phyloP scores from a whole-genome alignment of 2,888 invertebrate genomes.

The Pyrochroa serraticornis region DNA sequence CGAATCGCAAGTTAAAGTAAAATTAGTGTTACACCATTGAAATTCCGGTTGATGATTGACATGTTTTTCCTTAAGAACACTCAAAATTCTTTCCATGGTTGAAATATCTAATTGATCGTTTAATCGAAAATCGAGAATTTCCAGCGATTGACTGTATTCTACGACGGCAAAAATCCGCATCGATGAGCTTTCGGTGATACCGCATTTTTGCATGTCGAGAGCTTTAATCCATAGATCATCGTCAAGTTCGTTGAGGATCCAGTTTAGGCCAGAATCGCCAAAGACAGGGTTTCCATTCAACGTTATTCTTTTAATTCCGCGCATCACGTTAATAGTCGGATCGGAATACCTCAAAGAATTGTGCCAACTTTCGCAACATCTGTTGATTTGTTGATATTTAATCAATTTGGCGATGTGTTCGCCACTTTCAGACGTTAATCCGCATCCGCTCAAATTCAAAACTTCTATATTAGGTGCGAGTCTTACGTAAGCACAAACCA shows the following conservation, averaged over 20 bases:
- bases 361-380: constrained; percentile 83
- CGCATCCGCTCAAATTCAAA: constrained; percentile 73
- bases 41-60: constrained; percentile 47
- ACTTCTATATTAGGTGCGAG: constrained; percentile 71
- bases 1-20: constrained; percentile 42
- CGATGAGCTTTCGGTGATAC: constrained; percentile 69
- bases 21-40: constrained; percentile 52
- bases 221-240: constrained; percentile 85
- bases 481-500: constrained; percentile 71
- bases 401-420: constrained; percentile 70
- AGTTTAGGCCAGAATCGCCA: constrained; percentile 67
- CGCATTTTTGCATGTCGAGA: constrained; percentile 77
- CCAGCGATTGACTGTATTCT: constrained; percentile 69
- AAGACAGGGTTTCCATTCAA: constrained; percentile 73
- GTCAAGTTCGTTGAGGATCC: constrained; percentile 70
- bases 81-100: constrained; percentile 50
- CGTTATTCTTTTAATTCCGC: constrained; percentile 72
- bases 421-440: constrained; percentile 68
- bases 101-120: constrained; percentile 57
- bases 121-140: constrained; percentile 70
- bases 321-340: constrained; percentile 74
- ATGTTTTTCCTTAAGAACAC: constrained; percentile 49
- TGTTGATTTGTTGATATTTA: constrained; percentile 62
- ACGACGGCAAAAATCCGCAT: constrained; percentile 65
- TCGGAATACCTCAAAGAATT: constrained; percentile 78